Conservation (phyloP, 2,888 invertebrate genomes). For the Idaea dimidiata region DNA sequence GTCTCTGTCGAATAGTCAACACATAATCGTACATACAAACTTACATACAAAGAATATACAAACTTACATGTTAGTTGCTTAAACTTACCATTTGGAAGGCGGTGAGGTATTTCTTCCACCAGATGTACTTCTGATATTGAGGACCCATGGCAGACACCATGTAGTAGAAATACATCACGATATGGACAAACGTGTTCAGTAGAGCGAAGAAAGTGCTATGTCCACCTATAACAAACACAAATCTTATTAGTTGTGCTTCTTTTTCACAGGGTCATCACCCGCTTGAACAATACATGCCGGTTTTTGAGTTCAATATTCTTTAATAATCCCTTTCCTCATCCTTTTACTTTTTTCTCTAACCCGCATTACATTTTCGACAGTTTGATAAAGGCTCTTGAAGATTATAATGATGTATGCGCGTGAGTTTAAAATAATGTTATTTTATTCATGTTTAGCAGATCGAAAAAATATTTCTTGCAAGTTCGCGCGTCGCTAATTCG, state of each 20-base stretch:
- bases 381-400: background rate
- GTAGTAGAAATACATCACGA: conserved; percentile 98
- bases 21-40: background rate
- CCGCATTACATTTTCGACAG: background rate
- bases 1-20: no score
- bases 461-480: background rate
- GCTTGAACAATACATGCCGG: background rate
- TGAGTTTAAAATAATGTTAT: background rate
- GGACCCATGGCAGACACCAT: conserved; percentile 97
- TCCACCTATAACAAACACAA: conserved; percentile 84
- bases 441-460: background rate
- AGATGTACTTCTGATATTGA: conserved; percentile 94
- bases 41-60: no score
- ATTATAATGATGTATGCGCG: background rate
- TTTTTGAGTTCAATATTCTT: background rate
- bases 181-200: conserved; percentile 96
- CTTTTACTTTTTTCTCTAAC: conserved; percentile 1
- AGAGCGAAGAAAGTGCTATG: conserved; percentile 98
- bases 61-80: background rate
- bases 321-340: background rate
- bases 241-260: conserved; percentile 17
- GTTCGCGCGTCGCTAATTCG: background rate
- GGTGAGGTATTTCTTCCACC: conserved; percentile 99
- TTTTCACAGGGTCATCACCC: background rate
- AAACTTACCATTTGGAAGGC: conserved; percentile 93